These are phyloP conservation scores for Hippoglossus stenolepis DNA, from an alignment of 2,113 vertebrate species.

Conservation along the genomic window DNA sequence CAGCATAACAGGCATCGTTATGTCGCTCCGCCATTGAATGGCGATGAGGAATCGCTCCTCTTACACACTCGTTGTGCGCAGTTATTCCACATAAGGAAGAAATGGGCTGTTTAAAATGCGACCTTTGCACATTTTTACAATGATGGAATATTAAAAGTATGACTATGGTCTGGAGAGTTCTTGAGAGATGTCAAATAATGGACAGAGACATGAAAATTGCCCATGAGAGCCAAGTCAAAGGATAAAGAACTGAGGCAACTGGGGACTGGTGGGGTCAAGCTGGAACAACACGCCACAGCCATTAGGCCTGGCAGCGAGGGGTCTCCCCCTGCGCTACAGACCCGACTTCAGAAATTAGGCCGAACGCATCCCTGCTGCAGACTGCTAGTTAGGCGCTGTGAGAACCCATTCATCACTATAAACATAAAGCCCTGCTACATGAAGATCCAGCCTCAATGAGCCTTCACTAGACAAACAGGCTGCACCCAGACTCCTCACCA, in stretches of 20 bases:
- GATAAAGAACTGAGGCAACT: slow-evolving; percentile 38
- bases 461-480: slow-evolving; percentile 64
- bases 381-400: slow-evolving; percentile 23
- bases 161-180: slow-evolving; percentile 42
- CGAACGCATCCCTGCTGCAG: slow-evolving; percentile 18
- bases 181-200: slow-evolving; percentile 62
- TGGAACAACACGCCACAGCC: slow-evolving; percentile 62
- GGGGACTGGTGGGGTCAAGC: slow-evolving; percentile 55
- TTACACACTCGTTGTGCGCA: slow-evolving; percentile 8
- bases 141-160: slow-evolving; percentile 30
- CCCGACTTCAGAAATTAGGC: slow-evolving; percentile 35
- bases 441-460: slow-evolving; percentile 51
- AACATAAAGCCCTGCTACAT: slow-evolving; percentile 18
- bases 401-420: slow-evolving; percentile 52
- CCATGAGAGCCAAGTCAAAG: slow-evolving; percentile 52
- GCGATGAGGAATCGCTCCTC: slow-evolving; percentile 37
- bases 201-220: slow-evolving; percentile 68
- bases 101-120: slow-evolving; percentile 15
- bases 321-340: slow-evolving; percentile 41
- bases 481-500: slow-evolving; percentile 31
- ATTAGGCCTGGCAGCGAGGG: slow-evolving; percentile 47
- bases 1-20: slow-evolving; percentile 9
- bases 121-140: slow-evolving; percentile 38
- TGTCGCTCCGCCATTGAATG: not conserved
- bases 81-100: slow-evolving; percentile 60